Evolutionary conservation across 2,797 vertebrate species (phyloP).

Genomic region (Perodicticus potto): DNA sequence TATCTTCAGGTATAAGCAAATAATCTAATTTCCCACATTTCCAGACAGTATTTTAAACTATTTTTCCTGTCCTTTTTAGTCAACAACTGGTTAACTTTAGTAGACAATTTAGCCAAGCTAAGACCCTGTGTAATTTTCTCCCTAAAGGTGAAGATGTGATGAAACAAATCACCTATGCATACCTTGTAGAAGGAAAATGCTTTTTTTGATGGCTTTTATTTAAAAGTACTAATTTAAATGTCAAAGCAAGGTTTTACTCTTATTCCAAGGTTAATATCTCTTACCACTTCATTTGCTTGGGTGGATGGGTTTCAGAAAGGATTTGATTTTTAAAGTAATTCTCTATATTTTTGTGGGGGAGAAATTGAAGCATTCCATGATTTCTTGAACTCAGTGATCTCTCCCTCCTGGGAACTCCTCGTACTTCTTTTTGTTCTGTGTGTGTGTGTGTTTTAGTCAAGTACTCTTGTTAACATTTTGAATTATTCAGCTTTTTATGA

Average conservation of each 20-base stretch:
- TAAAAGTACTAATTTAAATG: constrained; percentile 76
- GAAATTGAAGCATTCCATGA: constrained; percentile 3
- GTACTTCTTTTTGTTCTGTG: constrained; percentile 36
- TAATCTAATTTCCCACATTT: constrained; percentile 74
- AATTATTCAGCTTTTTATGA: constrained; percentile 52
- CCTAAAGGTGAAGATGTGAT: constrained; percentile 62
- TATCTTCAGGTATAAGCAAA: constrained; percentile 52
- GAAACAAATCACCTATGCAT: constrained; percentile 54
- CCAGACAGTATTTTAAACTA: constrained; percentile 42
- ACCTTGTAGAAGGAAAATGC: constrained; percentile 57
- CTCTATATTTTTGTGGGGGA: constrained; percentile 47
- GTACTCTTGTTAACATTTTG: neutral
- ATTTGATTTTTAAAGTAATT: constrained; percentile 64
- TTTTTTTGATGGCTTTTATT: constrained; percentile 56
- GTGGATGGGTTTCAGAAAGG: constrained; percentile 66
- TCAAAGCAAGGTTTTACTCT: constrained; percentile 69
- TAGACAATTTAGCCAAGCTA: constrained; percentile 59
- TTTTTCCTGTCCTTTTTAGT: constrained; percentile 47
- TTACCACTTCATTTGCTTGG: constrained; percentile 54
- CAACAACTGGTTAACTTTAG: constrained; percentile 48
- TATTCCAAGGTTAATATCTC: constrained; percentile 68
- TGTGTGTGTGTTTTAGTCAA: constrained; percentile 31
- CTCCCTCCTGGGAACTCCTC: neutral
- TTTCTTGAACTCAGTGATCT: constrained; percentile 28
- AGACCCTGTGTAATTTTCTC: constrained; percentile 35